Evolutionary conservation across 2,888 invertebrate genomes (phyloP).

Genomic region (Drosophila mulleri): DNA sequence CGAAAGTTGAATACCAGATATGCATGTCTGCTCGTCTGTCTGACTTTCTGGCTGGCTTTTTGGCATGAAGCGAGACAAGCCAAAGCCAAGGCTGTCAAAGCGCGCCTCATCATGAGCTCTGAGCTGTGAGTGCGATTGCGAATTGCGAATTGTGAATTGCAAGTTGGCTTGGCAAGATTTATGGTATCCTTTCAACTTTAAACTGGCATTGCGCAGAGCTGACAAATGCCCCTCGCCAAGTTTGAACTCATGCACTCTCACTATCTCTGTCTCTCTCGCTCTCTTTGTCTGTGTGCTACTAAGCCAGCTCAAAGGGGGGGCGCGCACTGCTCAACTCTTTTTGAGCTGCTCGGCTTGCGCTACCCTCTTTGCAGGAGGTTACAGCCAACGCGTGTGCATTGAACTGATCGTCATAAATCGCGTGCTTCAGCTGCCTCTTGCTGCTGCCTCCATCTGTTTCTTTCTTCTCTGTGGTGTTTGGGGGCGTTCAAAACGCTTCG

Average conservation of each 20-base stretch:
- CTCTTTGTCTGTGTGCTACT: constrained; percentile 16
- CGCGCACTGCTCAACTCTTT: constrained; percentile 33
- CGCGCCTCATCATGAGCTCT: constrained; percentile 26
- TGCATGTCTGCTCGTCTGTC: neutral
- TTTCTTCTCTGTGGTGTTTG: neutral
- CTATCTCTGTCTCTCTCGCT: constrained; percentile 9
- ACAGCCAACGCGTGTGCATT: constrained; percentile 60
- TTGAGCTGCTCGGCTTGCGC: constrained; percentile 29
- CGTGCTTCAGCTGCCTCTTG: constrained; percentile 19
- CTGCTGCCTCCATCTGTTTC: neutral
- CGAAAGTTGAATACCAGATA: constrained; percentile 14
- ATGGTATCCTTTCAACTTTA: constrained; percentile 83
- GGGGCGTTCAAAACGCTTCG: constrained; percentile 35
- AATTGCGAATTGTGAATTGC: constrained; percentile 5
- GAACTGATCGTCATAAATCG: constrained; percentile 75
- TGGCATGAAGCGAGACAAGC: constrained; percentile 36
- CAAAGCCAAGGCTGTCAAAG: constrained; percentile 56
- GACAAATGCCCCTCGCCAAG: constrained; percentile 45
- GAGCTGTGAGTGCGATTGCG: constrained; percentile 14
- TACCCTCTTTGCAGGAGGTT: constrained; percentile 69
- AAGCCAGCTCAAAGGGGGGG: constrained; percentile 37
- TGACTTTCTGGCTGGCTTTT: constrained; percentile 29
- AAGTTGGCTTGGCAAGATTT: constrained; percentile 71
- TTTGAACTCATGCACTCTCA: constrained; percentile 58
- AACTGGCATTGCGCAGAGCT: constrained; percentile 57